Percentiles rank a stretch among this genome's conserved stretches.
Evolutionary conservation across 1,140 invertebrate species (phyloP).

Genomic region (Apolygus lucorum): DNA sequence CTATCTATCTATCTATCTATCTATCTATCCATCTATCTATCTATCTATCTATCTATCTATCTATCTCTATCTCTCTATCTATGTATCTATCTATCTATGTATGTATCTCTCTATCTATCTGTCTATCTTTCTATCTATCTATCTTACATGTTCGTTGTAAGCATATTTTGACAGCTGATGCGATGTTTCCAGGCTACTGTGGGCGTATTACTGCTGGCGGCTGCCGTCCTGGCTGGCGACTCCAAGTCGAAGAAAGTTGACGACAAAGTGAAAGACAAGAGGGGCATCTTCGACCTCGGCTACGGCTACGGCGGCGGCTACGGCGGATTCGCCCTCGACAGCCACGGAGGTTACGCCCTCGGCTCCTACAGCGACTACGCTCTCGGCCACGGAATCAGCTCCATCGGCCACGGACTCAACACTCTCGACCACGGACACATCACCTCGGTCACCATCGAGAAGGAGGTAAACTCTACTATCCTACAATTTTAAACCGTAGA

Average conservation of each 20-base stretch:
- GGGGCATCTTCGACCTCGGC: constrained; percentile 28
- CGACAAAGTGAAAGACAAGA: constrained; percentile 29
- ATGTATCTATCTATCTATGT: not conserved
- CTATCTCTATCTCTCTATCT: too few species aligned
- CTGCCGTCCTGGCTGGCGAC: constrained; percentile 22
- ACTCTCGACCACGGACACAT: constrained; percentile 38
- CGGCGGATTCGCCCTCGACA: constrained; percentile 9
- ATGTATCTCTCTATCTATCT: not conserved
- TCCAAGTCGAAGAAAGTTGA: constrained; percentile 18
- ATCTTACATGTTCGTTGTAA: not conserved
- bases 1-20: constrained; percentile 7
- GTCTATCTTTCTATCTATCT: constrained; percentile 1
- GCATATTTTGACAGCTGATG: too few species aligned
- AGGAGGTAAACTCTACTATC: too few species aligned
- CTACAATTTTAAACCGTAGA: too few species aligned
- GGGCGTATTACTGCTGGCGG: constrained; percentile 15
- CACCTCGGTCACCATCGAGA: constrained; percentile 42
- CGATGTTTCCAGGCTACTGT: not conserved
- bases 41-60: too few species aligned
- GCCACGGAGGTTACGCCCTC: constrained; percentile 6
- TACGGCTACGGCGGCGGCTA: constrained; percentile 29
- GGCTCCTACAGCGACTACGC: constrained; percentile 21
- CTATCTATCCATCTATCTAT: too few species aligned
- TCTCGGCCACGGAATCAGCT: constrained; percentile 20
- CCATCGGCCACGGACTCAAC: too few species aligned